Percentiles rank a stretch among this genome's conserved stretches.
Conservation (phyloP, 2,113 vertebrate genomes). For the Pitta sordida region DNA sequence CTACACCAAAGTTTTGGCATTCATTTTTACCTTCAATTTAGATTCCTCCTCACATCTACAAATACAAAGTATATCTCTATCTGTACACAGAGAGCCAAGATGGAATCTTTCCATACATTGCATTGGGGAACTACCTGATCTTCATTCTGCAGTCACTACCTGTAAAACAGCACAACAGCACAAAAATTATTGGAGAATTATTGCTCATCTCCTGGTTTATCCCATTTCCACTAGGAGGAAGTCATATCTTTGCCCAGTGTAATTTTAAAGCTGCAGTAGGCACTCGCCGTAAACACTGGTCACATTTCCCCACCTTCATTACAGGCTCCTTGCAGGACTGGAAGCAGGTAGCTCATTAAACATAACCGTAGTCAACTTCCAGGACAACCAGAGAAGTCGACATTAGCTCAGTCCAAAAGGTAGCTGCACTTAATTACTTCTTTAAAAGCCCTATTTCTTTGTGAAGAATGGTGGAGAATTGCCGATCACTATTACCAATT, state of each 20-base stretch:
- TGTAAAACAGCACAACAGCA: neutral
- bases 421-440: conserved; percentile 12
- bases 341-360: conserved; percentile 1
- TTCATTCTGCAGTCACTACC: neutral
- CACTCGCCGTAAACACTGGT: neutral
- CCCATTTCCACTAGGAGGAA: neutral
- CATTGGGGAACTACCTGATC: neutral
- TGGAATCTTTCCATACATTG: neutral
- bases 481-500: conserved; percentile 38
- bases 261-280: neutral
- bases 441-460: neutral
- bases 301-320: neutral
- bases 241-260: neutral
- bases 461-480: conserved; percentile 24
- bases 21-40: neutral
- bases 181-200: neutral
- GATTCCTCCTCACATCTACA: neutral
- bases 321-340: neutral
- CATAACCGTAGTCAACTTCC: neutral
- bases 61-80: neutral
- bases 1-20: neutral
- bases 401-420: neutral
- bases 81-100: neutral
- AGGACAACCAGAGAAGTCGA: neutral
- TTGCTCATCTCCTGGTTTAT: neutral